Evolutionary conservation across 1,140 invertebrate genomes (phyloP).

Genomic region (Campodea augens): DNA sequence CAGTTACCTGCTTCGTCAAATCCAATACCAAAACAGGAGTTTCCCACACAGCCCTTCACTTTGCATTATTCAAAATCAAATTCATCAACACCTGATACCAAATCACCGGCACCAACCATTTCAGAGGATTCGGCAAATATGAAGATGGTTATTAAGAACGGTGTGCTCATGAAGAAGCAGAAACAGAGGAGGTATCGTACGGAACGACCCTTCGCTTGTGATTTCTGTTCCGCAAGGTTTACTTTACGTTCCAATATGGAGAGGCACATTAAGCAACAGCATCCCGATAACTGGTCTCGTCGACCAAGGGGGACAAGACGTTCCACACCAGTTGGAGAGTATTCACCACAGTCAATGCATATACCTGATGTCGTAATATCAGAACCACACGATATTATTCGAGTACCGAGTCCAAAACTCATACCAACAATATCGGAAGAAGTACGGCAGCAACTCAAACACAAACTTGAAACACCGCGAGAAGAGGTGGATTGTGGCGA

Average conservation of each 20-base stretch:
- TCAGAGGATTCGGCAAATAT: constrained; percentile 28
- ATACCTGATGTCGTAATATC: constrained; percentile 8
- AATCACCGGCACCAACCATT: neutral
- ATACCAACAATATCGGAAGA: constrained; percentile 9
- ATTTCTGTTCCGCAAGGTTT: constrained; percentile 70
- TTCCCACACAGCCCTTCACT: constrained; percentile 3
- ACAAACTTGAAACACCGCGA: constrained; percentile 5
- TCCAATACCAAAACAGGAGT: neutral
- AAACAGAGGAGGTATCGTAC: constrained; percentile 76
- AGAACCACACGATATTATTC: constrained; percentile 8
- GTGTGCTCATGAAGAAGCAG: constrained; percentile 69
- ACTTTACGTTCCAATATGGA: constrained; percentile 84
- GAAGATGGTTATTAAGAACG: constrained; percentile 77
- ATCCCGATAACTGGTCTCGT: constrained; percentile 69
- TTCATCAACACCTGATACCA: too few species aligned
- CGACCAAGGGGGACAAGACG: constrained; percentile 35
- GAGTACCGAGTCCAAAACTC: neutral
- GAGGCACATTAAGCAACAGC: constrained; percentile 79
- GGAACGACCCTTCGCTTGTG: constrained; percentile 74
- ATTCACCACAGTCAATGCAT: neutral
- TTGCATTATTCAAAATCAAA: constrained; percentile 8
- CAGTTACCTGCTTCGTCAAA: constrained; percentile 6
- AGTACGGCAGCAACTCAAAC: constrained; percentile 3
- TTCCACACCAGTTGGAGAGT: constrained; percentile 7
- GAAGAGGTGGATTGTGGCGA: too few species aligned